Evolutionary conservation across 2,888 invertebrate species (phyloP).

Genomic region (Netelia inedita): DNA sequence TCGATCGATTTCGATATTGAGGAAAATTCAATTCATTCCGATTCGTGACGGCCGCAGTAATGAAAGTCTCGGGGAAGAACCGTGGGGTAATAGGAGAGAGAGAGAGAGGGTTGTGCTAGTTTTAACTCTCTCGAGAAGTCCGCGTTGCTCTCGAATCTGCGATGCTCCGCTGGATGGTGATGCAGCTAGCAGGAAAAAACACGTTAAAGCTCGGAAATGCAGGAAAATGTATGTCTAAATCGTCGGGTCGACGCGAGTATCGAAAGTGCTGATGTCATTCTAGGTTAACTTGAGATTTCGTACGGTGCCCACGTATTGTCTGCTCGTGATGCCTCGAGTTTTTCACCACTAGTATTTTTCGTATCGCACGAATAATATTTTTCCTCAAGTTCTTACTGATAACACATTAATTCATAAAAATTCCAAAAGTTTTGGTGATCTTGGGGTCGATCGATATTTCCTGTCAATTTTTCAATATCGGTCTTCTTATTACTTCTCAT

Average conservation of each 20-base stretch:
- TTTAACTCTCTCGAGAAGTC: constrained; percentile 42
- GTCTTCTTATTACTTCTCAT: not conserved
- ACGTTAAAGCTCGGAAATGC: not conserved
- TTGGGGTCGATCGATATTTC: not conserved
- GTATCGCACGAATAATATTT: constrained; percentile 10
- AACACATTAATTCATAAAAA: not conserved
- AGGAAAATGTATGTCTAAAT: constrained; percentile 44
- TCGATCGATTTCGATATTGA: constrained; percentile 61
- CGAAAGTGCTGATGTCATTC: constrained; percentile 66
- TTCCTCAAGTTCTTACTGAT: not conserved
- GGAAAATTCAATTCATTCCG: constrained; percentile 61
- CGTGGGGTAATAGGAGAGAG: constrained; percentile 7
- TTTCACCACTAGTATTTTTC: not conserved
- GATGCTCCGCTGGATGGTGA: constrained; percentile 31
- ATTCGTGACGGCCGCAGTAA: constrained; percentile 56
- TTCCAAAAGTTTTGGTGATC: not conserved
- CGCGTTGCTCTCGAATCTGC: constrained; percentile 24
- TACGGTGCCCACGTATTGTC: not conserved
- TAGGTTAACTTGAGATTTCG: constrained; percentile 50
- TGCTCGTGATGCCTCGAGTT: constrained; percentile 14
- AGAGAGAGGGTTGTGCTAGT: constrained; percentile 43
- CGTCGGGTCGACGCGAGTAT: constrained; percentile 20
- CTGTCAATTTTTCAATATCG: not conserved
- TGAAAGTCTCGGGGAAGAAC: constrained; percentile 62
- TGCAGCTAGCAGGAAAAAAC: not conserved